A percentile compares a stretch with the other conserved stretches of the same genome.
These are phyloP conservation scores for Psilopogon haemacephalus DNA, from an alignment of 2,113 vertebrate species.

Conservation along the genomic window DNA sequence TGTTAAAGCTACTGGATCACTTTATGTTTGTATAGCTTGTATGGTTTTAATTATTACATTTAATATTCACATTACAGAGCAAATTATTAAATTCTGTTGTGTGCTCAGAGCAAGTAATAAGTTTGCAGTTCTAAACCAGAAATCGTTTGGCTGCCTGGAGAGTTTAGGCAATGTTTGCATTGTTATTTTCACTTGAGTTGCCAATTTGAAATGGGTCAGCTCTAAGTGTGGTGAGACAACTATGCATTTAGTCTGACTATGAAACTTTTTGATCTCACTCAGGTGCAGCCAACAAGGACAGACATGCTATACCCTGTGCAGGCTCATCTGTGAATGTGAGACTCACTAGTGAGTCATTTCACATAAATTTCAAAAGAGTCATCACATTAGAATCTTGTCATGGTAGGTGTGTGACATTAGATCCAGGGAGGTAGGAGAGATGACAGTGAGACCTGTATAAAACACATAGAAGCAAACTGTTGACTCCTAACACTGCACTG, in stretches of 20 bases:
- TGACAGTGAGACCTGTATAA: neutral
- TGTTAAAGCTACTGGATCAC: neutral
- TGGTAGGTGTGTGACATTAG: neutral
- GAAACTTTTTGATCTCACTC: neutral
- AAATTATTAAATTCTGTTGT: neutral
- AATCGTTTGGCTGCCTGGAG: neutral
- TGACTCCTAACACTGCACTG: fast-evolving
- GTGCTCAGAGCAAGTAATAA: neutral
- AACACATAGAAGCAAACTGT: fast-evolving
- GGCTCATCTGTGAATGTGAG: neutral
- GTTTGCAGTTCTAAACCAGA: neutral
- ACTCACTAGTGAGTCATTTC: neutral
- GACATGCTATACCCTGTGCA: fast-evolving
- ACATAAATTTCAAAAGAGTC: neutral
- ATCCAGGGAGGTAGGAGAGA: neutral
- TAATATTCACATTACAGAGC: neutral
- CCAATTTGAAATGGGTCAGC: neutral
- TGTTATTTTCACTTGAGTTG: neutral
- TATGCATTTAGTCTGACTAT: neutral
- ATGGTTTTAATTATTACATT: neutral
- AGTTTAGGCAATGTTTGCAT: neutral
- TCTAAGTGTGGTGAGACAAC: neutral
- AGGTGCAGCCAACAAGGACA: neutral
- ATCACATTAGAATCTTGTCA: neutral
- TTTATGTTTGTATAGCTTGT: neutral